phyloP scores from a whole-genome alignment of 2,888 invertebrate species.

The Orgyia antiqua region DNA sequence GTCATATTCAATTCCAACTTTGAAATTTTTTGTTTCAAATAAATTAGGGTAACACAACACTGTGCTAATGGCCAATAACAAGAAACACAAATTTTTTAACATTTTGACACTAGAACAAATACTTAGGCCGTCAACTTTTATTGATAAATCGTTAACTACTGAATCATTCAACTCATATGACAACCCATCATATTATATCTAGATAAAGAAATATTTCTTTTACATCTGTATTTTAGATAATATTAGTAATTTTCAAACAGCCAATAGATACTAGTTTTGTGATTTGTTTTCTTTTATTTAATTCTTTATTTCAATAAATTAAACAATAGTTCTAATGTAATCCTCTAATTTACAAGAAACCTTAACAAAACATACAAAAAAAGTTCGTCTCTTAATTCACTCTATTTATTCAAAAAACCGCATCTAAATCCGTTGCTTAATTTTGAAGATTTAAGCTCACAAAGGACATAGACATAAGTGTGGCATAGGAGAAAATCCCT shows the following conservation, averaged over 20 bases:
- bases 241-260: slow-evolving; percentile 2
- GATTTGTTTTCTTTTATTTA: not conserved
- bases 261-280: not conserved
- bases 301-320: too few species aligned
- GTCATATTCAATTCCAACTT: slow-evolving; percentile 65
- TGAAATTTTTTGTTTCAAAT: slow-evolving; percentile 49
- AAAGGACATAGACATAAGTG: too few species aligned
- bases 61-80: slow-evolving; percentile 15
- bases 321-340: too few species aligned
- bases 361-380: too few species aligned
- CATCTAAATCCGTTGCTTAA: too few species aligned
- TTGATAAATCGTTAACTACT: slow-evolving; percentile 17
- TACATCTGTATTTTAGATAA: slow-evolving; percentile 17
- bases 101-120: slow-evolving; percentile 7
- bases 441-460: too few species aligned
- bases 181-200: slow-evolving; percentile 19
- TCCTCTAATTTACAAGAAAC: too few species aligned
- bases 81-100: slow-evolving; percentile 27
- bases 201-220: slow-evolving; percentile 14
- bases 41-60: slow-evolving; percentile 32
- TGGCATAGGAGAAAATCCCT: too few species aligned
- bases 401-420: too few species aligned
- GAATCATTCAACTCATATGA: slow-evolving; percentile 14
- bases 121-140: not conserved
- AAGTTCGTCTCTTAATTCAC: too few species aligned